Conservation (phyloP, 2,113 vertebrate genomes). For the Dromiciops gliroides region DNA sequence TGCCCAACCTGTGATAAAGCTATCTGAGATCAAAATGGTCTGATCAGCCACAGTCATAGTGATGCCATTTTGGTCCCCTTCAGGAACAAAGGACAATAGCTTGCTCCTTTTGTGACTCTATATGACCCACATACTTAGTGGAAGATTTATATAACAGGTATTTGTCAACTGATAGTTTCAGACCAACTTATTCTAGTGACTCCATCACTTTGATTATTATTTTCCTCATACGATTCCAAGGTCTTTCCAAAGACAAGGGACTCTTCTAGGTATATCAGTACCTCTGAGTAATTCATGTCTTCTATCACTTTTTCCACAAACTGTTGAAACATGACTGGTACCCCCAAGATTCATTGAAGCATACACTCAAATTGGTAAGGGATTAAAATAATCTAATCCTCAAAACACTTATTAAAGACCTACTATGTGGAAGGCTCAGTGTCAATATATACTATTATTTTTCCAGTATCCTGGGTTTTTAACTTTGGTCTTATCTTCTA, state of each 20-base stretch:
- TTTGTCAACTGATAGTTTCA: neutral
- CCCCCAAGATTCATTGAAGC: neutral
- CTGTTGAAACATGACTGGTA: neutral
- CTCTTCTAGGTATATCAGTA: neutral
- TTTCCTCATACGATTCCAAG: neutral
- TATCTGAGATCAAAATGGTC: too few relatives aligned
- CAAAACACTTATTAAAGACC: neutral
- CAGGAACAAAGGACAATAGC: too few relatives aligned
- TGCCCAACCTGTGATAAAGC: too few relatives aligned
- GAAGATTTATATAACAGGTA: neutral
- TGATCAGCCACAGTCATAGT: too few relatives aligned
- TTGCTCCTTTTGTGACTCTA: neutral
- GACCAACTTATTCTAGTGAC: neutral
- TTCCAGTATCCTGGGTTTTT: neutral
- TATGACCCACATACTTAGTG: neutral
- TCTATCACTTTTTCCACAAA: too few relatives aligned
- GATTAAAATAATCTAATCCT: neutral
- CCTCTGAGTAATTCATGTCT: too few relatives aligned
- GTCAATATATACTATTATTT: neutral
- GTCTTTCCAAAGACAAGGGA: neutral
- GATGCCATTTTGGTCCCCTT: too few relatives aligned
- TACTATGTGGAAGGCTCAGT: neutral
- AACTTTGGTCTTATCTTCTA: neutral
- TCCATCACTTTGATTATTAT: neutral
- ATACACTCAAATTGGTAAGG: neutral